A percentile compares a stretch with the other conserved stretches of the same genome.
Evolutionary conservation across 2,797 vertebrate species (phyloP).

Genomic region (Anguilla pacifica): DNA sequence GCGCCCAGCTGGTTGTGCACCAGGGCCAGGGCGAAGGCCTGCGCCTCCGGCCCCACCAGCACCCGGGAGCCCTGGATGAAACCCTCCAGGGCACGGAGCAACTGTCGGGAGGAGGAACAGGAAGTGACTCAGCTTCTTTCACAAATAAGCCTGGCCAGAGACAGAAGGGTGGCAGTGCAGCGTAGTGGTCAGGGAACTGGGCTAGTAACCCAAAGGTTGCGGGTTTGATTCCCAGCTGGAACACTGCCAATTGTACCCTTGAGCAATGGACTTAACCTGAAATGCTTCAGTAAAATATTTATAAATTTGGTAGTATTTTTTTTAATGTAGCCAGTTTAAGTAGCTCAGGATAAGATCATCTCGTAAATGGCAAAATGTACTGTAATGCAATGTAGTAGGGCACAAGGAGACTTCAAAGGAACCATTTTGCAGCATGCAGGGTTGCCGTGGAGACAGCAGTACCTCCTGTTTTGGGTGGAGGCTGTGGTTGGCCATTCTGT

Average conservation of each 20-base stretch:
- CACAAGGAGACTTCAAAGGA: background rate
- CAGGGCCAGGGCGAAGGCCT: constrained; percentile 71
- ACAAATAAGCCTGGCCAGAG: background rate
- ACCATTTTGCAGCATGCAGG: background rate
- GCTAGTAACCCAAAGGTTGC: no score
- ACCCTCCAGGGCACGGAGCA: constrained; percentile 58
- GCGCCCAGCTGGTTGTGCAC: constrained; percentile 69
- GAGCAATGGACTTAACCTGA: background rate
- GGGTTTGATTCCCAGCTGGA: no score
- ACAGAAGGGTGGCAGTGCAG: background rate
- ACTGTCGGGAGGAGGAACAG: constrained; percentile 66
- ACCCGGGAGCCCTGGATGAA: constrained; percentile 70
- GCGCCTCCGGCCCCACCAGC: constrained; percentile 59
- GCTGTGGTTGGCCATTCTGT: constrained; percentile 48
- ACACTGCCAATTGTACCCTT: background rate
- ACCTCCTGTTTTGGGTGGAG: constrained; percentile 78
- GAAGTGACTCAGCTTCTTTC: background rate
- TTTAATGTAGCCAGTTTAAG: no score
- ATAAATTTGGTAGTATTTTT: no score
- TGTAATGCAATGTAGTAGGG: background rate
- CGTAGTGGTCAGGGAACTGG: background rate
- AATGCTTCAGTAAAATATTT: background rate
- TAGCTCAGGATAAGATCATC: background rate
- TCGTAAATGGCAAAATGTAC: background rate
- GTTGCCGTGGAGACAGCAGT: constrained; percentile 36